Evolutionary conservation across 2,888 invertebrate species (phyloP).

Genomic region (Epistrophe eligans): DNA sequence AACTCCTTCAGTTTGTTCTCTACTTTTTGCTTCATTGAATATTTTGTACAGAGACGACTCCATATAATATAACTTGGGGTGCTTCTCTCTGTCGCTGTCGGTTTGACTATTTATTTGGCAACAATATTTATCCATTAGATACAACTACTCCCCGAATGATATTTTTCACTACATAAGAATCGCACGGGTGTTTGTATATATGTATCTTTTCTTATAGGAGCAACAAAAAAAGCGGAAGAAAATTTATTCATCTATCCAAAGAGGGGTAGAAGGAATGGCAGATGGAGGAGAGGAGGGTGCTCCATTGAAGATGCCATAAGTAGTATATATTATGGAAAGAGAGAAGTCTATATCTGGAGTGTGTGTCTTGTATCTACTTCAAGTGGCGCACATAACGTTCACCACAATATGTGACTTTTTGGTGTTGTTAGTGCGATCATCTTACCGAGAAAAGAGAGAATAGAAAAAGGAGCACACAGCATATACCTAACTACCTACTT

Average conservation of each 20-base stretch:
- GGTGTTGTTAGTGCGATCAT: conserved; percentile 31
- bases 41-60: neutral
- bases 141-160: conserved; percentile 49
- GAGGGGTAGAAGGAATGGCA: neutral
- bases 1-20: conserved; percentile 57
- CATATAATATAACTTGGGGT: conserved; percentile 17
- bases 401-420: conserved; percentile 58
- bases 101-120: conserved; percentile 67
- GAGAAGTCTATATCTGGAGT: conserved; percentile 44
- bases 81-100: conserved; percentile 18
- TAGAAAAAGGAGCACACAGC: conserved; percentile 31
- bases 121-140: conserved; percentile 73
- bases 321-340: conserved; percentile 1
- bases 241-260: conserved; percentile 66
- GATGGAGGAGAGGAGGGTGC: no score
- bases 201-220: conserved; percentile 9
- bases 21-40: conserved; percentile 26
- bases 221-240: conserved; percentile 55
- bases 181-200: neutral
- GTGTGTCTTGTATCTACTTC: conserved; percentile 17
- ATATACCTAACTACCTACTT: neutral
- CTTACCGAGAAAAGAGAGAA: conserved; percentile 1
- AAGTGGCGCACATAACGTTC: conserved; percentile 48
- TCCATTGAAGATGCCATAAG: conserved; percentile 37
- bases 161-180: conserved; percentile 35